These are phyloP conservation scores for Athetis lepigone DNA, from an alignment of 2,888 invertebrate species.

Conservation along the genomic window DNA sequence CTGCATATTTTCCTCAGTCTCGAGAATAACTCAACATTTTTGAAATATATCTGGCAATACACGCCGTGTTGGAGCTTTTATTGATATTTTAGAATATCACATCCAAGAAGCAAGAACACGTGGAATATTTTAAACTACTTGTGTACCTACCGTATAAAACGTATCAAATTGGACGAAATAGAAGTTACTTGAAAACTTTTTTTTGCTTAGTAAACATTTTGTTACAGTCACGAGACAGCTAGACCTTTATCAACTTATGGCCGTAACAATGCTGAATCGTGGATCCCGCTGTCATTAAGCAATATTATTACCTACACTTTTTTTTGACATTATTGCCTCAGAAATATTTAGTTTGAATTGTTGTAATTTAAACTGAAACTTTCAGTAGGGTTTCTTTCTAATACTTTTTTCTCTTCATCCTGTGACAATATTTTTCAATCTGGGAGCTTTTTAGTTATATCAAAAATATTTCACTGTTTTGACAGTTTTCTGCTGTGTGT, in stretches of 20 bases:
- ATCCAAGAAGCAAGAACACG: conserved; percentile 1
- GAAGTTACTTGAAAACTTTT: conserved; percentile 36
- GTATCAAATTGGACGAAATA: conserved; percentile 16
- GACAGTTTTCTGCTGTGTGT: not conserved
- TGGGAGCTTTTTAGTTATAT: not conserved
- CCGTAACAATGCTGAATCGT: conserved; percentile 33
- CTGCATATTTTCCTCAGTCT: conserved; percentile 79
- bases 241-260: conserved; percentile 41
- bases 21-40: conserved; percentile 67
- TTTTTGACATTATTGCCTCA: conserved; percentile 6
- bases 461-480: not conserved
- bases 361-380: too few species aligned
- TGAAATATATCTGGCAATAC: conserved; percentile 60
- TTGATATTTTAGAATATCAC: conserved; percentile 35
- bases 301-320: conserved; percentile 6
- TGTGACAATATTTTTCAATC: not conserved
- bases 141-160: not conserved
- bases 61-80: conserved; percentile 13
- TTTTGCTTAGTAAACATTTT: conserved; percentile 24
- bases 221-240: conserved; percentile 25
- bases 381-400: too few species aligned
- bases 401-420: too few species aligned
- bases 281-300: conserved; percentile 34
- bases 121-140: not conserved
- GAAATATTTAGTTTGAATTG: conserved; percentile 2